Evolutionary conservation across 2,113 vertebrate genomes (phyloP).

Genomic region (Petrocephalus zakoni): DNA sequence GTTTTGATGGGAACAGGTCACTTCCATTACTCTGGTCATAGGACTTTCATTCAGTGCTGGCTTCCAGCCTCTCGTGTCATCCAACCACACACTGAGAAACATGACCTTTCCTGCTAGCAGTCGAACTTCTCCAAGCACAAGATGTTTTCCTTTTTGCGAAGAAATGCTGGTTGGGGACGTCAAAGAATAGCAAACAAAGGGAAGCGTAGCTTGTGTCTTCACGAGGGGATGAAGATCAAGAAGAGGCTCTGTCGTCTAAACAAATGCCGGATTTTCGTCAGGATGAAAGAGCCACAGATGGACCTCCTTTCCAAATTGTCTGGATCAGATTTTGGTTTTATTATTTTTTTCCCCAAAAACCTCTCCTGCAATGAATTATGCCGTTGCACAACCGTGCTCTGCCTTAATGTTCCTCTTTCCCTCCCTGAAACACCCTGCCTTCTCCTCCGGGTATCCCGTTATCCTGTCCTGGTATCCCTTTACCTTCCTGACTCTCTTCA

Average conservation of each 20-base stretch:
- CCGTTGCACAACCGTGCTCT: background rate
- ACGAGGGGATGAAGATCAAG: background rate
- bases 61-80: background rate
- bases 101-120: background rate
- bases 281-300: background rate
- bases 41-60: background rate
- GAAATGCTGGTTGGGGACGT: background rate
- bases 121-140: background rate
- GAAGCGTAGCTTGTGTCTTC: background rate
- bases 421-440: background rate
- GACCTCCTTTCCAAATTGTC: background rate
- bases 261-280: background rate
- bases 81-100: background rate
- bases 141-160: background rate
- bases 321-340: background rate
- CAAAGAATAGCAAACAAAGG: conserved; percentile 6
- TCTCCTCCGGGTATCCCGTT: background rate
- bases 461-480: conserved; percentile 17
- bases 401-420: background rate
- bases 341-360: background rate
- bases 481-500: conserved; percentile 29
- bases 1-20: background rate
- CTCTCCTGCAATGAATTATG: background rate
- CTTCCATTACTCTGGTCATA: background rate
- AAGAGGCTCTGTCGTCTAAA: background rate